Percentiles rank a stretch among this genome's conserved stretches.
These are phyloP conservation scores for Cephalotes varians DNA, from an alignment of 2,888 invertebrate genomes.

Conservation along the genomic window DNA sequence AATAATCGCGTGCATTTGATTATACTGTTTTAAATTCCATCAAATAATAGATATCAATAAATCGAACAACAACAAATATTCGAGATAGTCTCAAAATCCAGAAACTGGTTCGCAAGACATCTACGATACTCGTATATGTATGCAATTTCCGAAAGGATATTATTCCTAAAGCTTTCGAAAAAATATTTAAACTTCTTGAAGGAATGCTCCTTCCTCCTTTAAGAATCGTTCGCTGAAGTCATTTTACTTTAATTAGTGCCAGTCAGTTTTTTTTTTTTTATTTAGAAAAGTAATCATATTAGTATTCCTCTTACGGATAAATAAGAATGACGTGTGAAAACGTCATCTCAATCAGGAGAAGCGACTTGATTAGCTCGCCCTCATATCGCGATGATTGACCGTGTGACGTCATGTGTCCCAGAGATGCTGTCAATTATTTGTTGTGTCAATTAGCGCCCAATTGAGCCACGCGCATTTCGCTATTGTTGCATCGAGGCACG, in stretches of 20 bases:
- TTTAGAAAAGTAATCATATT: not conserved
- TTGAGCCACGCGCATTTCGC: conserved; percentile 73
- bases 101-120: too few species aligned
- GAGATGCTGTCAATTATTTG: conserved; percentile 79
- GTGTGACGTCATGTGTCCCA: conserved; percentile 67
- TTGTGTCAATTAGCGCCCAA: conserved; percentile 82
- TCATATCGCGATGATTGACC: conserved; percentile 28
- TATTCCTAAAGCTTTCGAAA: too few species aligned
- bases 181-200: too few species aligned
- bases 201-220: not conserved
- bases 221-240: not conserved
- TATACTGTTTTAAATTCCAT: too few species aligned
- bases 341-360: conserved; percentile 9
- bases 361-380: conserved; percentile 52
- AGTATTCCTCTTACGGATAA: not conserved
- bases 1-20: too few species aligned
- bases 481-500: conserved; percentile 60
- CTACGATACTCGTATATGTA: too few species aligned
- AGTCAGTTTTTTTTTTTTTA: not conserved
- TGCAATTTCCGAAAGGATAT: not conserved
- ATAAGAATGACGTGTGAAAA: not conserved
- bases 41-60: too few species aligned
- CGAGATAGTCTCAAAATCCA: too few species aligned
- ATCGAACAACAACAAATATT: too few species aligned
- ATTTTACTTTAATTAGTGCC: not conserved